These are phyloP conservation scores for Pangasianodon hypophthalmus DNA, from an alignment of 2,113 vertebrate species.

Conservation along the genomic window DNA sequence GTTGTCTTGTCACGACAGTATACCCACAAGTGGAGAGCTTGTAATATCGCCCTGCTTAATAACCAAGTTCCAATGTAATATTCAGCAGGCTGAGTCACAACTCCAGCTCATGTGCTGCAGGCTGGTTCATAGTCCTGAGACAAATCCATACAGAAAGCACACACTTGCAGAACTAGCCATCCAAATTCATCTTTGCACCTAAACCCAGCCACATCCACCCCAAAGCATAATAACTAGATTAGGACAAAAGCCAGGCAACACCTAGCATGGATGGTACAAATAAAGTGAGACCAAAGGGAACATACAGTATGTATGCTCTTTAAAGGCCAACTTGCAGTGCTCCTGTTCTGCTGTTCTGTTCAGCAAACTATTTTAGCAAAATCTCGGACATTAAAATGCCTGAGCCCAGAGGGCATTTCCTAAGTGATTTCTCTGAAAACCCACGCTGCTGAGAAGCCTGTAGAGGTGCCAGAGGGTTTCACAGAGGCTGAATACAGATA, in stretches of 20 bases:
- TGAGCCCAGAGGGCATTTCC: background rate
- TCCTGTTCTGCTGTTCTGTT: conserved; percentile 4
- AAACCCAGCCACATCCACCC: background rate
- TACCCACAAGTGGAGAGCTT: conserved; percentile 35
- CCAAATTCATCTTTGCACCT: conserved; percentile 7
- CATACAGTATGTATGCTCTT: too few relatives aligned
- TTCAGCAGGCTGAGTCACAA: conserved; percentile 54
- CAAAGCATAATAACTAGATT: conserved; percentile 30
- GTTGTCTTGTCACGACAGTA: conserved; percentile 24
- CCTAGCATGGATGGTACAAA: conserved; percentile 1
- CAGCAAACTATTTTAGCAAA: conserved; percentile 19
- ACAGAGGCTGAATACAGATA: conserved; percentile 18
- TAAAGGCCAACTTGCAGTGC: background rate
- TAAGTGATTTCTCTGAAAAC: conserved; percentile 19
- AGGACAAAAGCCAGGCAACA: conserved; percentile 20
- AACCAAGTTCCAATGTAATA: conserved; percentile 52
- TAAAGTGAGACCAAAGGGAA: background rate
- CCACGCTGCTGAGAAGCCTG: background rate
- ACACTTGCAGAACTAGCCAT: conserved; percentile 15
- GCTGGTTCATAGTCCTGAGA: conserved; percentile 24
- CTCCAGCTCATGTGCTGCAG: conserved; percentile 35
- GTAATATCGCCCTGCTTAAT: conserved; percentile 50
- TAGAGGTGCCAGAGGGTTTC: conserved; percentile 6
- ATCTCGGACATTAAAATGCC: conserved; percentile 9
- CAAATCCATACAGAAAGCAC: conserved; percentile 18